Conservation (phyloP, 2,113 vertebrate species). For the Chinchilla lanigera region DNA sequence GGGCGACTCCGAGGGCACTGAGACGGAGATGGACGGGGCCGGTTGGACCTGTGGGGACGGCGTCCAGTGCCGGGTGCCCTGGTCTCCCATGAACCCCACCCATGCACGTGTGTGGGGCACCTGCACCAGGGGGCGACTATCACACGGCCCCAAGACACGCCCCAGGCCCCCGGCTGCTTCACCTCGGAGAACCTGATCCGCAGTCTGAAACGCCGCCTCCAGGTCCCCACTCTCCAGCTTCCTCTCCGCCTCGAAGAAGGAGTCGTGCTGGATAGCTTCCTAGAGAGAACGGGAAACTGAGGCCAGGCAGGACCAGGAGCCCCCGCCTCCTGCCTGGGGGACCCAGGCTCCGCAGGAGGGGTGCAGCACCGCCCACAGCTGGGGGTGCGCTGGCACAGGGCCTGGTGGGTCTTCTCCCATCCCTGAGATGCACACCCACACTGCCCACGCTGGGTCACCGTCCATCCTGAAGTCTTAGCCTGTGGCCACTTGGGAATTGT, state of each 20-base stretch:
- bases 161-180: constrained; percentile 40
- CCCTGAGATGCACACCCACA: not conserved
- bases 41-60: not conserved
- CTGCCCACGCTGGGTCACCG: not conserved
- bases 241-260: constrained; percentile 83
- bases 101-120: too few species aligned
- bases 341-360: not conserved
- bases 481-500: not conserved
- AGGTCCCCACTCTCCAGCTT: constrained; percentile 86
- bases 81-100: not conserved
- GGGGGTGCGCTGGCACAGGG: not conserved
- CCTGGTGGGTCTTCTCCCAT: not conserved
- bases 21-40: not conserved
- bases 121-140: not conserved
- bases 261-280: constrained; percentile 86
- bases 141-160: not conserved
- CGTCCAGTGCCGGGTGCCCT: not conserved
- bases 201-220: constrained; percentile 84
- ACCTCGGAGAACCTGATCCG: constrained; percentile 88
- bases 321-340: not conserved
- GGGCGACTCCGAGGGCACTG: not conserved
- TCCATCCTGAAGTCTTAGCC: not conserved
- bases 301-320: not conserved
- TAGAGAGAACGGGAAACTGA: constrained; percentile 56
- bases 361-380: not conserved